Evolutionary conservation across 37 sponge, comb jelly and placozoan genomes (phyloP).

Genomic region (Theonella swinhoei): DNA sequence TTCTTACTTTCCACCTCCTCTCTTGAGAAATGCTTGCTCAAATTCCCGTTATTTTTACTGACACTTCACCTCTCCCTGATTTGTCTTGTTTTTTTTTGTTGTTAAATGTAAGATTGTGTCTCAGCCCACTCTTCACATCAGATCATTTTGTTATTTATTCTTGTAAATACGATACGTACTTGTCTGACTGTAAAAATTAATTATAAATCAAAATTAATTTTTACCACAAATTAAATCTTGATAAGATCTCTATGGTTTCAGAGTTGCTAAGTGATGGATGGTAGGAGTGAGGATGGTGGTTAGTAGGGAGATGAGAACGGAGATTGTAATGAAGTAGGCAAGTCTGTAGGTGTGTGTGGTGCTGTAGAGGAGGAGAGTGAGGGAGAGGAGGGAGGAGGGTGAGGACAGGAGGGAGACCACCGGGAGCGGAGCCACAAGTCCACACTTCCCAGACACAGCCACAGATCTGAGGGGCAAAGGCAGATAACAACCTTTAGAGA

Average conservation of each 20-base stretch:
- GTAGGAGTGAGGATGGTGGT: not conserved
- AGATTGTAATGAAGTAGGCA: not conserved
- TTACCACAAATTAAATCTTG: not conserved
- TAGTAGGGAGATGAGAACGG: not conserved
- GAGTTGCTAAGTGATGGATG: not conserved
- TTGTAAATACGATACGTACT: not conserved
- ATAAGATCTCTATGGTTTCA: not conserved
- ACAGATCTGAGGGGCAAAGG: too few species aligned
- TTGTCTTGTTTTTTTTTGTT: not conserved
- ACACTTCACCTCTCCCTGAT: not conserved
- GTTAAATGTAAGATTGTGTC: too few species aligned
- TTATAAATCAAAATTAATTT: not conserved
- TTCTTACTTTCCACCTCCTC: not conserved
- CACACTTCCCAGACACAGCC: not conserved
- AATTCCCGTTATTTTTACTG: not conserved
- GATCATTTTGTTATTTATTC: not conserved
- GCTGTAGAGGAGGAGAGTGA: not conserved
- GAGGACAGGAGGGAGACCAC: too few species aligned
- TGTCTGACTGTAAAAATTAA: not conserved
- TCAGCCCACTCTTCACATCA: not conserved
- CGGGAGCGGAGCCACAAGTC: not conserved
- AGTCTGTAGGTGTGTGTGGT: conserved; percentile 8
- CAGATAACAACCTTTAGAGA: too few species aligned
- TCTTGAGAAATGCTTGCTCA: not conserved
- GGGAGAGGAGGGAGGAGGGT: not conserved